These are phyloP conservation scores for Perizoma affinitatum DNA, from an alignment of 2,888 invertebrate genomes.

Conservation along the genomic window DNA sequence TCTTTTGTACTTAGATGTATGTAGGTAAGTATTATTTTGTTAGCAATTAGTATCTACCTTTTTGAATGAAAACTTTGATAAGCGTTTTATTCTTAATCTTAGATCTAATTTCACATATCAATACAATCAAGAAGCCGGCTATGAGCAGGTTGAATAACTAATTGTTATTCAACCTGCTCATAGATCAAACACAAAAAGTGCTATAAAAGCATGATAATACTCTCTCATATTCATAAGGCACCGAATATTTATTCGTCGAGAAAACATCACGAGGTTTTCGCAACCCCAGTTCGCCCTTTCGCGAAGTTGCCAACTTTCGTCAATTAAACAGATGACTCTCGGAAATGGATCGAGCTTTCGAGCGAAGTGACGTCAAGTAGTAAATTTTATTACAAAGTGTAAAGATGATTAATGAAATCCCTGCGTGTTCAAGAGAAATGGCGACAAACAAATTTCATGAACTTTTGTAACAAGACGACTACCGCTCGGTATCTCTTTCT, in stretches of 20 bases:
- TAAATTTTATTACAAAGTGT: constrained; percentile 58
- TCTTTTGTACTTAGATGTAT: too few relatives aligned
- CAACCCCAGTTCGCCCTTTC: constrained; percentile 37
- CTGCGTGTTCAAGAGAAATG: constrained; percentile 41
- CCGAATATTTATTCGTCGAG: constrained; percentile 19
- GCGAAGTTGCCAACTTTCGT: constrained; percentile 43
- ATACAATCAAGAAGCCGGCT: too few relatives aligned
- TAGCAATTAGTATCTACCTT: too few relatives aligned
- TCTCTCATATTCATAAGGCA: constrained; percentile 33
- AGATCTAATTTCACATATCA: too few relatives aligned
- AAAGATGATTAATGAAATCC: constrained; percentile 61
- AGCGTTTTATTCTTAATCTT: too few relatives aligned
- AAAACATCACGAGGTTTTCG: constrained; percentile 29
- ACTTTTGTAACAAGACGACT: constrained; percentile 27
- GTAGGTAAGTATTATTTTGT: too few relatives aligned
- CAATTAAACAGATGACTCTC: constrained; percentile 62
- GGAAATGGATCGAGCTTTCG: constrained; percentile 36
- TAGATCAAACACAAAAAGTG: constrained; percentile 22
- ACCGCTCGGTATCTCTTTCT: too few relatives aligned
- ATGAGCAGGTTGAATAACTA: too few relatives aligned
- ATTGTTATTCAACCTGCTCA: constrained; percentile 11
- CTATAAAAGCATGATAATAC: constrained; percentile 33
- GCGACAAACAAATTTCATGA: constrained; percentile 54
- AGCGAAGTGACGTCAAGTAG: constrained; percentile 54
- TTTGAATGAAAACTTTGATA: too few relatives aligned